Evolutionary conservation across 2,113 vertebrate species (phyloP), one percentile per base, ranked within the genome.

Genomic region (Campylomormyrus numenius): DNA sequence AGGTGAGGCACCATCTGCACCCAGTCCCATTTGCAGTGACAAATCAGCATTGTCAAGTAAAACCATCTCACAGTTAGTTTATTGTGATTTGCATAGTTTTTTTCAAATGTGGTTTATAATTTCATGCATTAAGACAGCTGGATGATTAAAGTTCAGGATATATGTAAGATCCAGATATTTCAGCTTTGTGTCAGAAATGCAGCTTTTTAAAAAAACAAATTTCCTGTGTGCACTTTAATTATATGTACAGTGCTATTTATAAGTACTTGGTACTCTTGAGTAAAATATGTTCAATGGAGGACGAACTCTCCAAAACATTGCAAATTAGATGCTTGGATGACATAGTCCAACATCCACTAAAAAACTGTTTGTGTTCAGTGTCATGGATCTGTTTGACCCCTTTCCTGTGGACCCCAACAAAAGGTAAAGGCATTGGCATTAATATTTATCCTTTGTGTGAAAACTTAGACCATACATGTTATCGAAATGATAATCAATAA

Each of bases 321-420:
- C 42, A 46, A 85, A 6, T 24, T 46, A 10, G 24, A 46, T 85
- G 8, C 9, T 85, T 48, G 2, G 42, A 42, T 24, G 3, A n/a
- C 45, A 24, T 84, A 74, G 35, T 21, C 39, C 35, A 84, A 21
- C 35, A 21, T 85, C 24, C 83, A 46, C 83, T 48, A 10, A 46
- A 46, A 21, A 24, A 21, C 3, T 48, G 6, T 95, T 92, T 94
- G 92, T 93, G 70, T 92, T 90, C 94, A 95, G 95, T 89, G 90
- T 91, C 87, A 90, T 93, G 93, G 94, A 95, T 93, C 92, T 93
- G 92, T 91, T 93, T 83, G 90, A 94, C 91, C 94, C 94, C 27
- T 50, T 90, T 42, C 88, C 92, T 46, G 90, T 93, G 91, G 90
- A 91, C 93, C 89, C 94, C 90, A 93, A 91, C 91, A 93, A 93